Conservation (phyloP, 2,888 invertebrate genomes). For the Dynastes hyllus region DNA sequence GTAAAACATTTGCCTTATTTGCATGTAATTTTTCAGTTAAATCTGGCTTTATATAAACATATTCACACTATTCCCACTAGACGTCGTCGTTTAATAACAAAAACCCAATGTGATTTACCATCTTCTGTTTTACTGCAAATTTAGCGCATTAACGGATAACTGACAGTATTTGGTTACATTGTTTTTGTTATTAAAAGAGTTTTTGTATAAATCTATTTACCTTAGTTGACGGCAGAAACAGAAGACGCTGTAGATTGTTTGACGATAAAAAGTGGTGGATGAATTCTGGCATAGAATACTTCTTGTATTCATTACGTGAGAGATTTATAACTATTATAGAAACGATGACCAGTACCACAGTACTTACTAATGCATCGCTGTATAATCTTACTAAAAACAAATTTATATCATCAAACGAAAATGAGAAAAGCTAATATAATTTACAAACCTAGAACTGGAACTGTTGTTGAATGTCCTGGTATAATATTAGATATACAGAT, state of each 20-base stretch:
- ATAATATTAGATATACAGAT: constrained; percentile 62
- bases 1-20: too few relatives aligned
- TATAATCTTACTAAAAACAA: constrained; percentile 65
- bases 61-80: too few relatives aligned
- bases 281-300: constrained; percentile 60
- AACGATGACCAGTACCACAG: constrained; percentile 61
- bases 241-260: constrained; percentile 58
- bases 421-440: background rate
- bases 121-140: too few relatives aligned
- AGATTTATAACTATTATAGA: constrained; percentile 66
- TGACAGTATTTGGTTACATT: too few relatives aligned
- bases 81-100: too few relatives aligned
- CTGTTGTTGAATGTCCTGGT: constrained; percentile 63
- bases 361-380: constrained; percentile 62
- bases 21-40: too few relatives aligned
- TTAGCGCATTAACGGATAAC: too few relatives aligned
- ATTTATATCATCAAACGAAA: background rate
- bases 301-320: constrained; percentile 61
- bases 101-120: too few relatives aligned
- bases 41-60: too few relatives aligned
- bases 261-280: constrained; percentile 62
- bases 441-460: constrained; percentile 67
- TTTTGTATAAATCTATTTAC: constrained; percentile 56
- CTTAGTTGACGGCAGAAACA: constrained; percentile 64
- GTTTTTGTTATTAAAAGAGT: too few relatives aligned